Conservation (phyloP, 1,140 invertebrate species). For the Musca vetustissima region DNA sequence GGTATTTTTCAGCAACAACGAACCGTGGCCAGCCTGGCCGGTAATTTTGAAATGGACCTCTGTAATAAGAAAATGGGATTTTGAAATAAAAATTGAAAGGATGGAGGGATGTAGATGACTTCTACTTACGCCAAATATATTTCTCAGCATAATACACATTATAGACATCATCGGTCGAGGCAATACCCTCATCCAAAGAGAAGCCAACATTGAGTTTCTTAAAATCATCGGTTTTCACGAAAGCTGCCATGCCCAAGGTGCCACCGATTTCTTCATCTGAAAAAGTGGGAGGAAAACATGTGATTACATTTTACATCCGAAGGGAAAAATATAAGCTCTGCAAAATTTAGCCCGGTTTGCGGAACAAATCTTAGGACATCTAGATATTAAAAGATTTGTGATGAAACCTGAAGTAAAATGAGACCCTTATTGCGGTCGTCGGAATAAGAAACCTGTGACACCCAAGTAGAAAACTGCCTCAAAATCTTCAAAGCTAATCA, state of each 20-base stretch:
- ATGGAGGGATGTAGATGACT: too few species aligned
- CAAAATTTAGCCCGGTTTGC: too few species aligned
- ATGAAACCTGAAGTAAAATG: too few species aligned
- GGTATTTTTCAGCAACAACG: conserved; percentile 77
- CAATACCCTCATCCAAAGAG: conserved; percentile 84
- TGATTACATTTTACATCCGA: too few species aligned
- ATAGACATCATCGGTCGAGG: conserved; percentile 66
- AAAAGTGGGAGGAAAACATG: conserved; percentile 31
- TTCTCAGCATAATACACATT: conserved; percentile 78
- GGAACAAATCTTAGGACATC: too few species aligned
- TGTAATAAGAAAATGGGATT: conserved; percentile 24
- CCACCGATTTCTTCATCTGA: conserved; percentile 93
- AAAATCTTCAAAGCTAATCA: too few species aligned
- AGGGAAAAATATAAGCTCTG: too few species aligned
- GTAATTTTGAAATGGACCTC: conserved; percentile 46
- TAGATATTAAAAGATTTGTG: too few species aligned
- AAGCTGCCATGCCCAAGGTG: conserved; percentile 77
- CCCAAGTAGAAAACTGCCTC: too few species aligned
- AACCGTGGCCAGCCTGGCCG: conserved; percentile 88
- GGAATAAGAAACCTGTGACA: too few species aligned
- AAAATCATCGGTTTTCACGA: conserved; percentile 77
- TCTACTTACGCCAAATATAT: conserved; percentile 65
- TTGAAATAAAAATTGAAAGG: not conserved
- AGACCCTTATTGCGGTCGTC: too few species aligned
- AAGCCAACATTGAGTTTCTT: conserved; percentile 84